Conservation (phyloP, 2,797 vertebrate genomes). For the Ambastaia sidthimunki region DNA sequence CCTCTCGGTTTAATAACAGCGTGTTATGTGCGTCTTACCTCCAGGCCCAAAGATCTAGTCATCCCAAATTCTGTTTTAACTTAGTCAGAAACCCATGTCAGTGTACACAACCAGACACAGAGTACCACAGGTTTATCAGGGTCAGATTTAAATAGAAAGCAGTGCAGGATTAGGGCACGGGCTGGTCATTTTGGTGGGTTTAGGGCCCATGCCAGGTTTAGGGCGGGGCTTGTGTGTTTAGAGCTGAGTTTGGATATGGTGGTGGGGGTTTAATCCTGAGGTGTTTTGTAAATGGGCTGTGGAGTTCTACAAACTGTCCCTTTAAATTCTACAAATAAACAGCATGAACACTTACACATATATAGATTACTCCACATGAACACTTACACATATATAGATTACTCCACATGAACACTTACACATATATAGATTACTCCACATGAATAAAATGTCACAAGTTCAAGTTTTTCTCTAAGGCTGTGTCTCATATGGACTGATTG, state of each 20-base stretch:
- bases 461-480: too few relatives aligned
- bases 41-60: not conserved
- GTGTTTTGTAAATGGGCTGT: not conserved
- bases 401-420: too few relatives aligned
- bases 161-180: not conserved
- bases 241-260: not conserved
- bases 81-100: not conserved
- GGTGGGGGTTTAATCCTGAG: not conserved
- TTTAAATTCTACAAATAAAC: too few relatives aligned
- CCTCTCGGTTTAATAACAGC: not conserved
- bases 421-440: too few relatives aligned
- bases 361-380: too few relatives aligned
- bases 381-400: too few relatives aligned
- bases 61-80: not conserved
- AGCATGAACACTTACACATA: too few relatives aligned
- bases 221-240: not conserved
- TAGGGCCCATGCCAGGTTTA: not conserved
- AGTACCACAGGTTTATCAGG: not conserved
- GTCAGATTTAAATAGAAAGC: not conserved
- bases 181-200: not conserved
- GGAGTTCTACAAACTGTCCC: too few relatives aligned
- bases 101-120: not conserved
- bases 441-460: too few relatives aligned
- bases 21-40: not conserved
- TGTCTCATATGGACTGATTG: too few relatives aligned